Conservation (phyloP, 2,888 invertebrate genomes). For the Ornithoptera priamus region DNA sequence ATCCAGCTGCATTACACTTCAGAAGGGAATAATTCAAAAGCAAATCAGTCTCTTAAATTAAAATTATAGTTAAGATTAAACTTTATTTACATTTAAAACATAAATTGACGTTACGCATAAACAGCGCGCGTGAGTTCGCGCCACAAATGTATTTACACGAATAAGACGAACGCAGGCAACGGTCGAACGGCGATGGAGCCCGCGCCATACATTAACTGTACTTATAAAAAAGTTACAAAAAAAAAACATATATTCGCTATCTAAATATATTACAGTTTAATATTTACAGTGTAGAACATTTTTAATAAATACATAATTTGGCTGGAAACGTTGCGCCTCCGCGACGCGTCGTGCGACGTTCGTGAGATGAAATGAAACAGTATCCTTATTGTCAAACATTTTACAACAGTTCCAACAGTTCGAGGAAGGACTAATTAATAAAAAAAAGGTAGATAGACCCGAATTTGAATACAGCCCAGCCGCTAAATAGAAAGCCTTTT, state of each 20-base stretch:
- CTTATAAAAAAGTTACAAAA: constrained; percentile 29
- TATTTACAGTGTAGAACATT: constrained; percentile 68
- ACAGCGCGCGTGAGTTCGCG: constrained; percentile 39
- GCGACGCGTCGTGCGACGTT: constrained; percentile 39
- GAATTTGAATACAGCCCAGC: no score
- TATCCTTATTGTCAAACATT: constrained; percentile 65
- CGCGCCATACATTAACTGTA: constrained; percentile 36
- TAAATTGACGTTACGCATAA: constrained; percentile 37
- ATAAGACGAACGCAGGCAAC: constrained; percentile 18
- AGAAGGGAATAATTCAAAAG: constrained; percentile 44
- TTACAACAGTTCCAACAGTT: constrained; percentile 40
- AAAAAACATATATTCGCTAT: constrained; percentile 65
- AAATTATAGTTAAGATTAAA: constrained; percentile 62
- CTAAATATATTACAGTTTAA: constrained; percentile 68
- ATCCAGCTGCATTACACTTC: constrained; percentile 32
- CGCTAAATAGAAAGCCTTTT: no score
- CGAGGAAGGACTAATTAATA: not conserved
- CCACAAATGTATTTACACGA: constrained; percentile 41
- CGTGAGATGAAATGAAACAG: constrained; percentile 36
- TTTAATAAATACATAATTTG: constrained; percentile 72
- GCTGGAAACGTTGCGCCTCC: constrained; percentile 46
- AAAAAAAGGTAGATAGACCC: no score
- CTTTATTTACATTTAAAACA: constrained; percentile 62
- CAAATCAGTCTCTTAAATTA: constrained; percentile 78
- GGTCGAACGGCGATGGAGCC: constrained; percentile 20